Conservation (phyloP, 2,888 invertebrate species). For the Dugesia japonica region DNA sequence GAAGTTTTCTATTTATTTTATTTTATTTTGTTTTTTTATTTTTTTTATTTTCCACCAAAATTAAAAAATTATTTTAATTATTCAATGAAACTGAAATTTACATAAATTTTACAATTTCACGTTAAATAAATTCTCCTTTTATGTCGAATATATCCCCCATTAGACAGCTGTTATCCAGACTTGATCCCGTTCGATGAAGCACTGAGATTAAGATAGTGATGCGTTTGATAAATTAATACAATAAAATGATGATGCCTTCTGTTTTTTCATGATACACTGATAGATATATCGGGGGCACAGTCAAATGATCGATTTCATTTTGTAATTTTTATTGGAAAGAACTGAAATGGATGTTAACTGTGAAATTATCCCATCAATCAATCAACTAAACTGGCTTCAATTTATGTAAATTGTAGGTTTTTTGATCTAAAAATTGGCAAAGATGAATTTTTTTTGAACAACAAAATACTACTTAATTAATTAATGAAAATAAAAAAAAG, state of each 20-base stretch:
- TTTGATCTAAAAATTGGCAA: too few species aligned
- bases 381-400: neutral
- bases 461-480: too few species aligned
- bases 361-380: neutral
- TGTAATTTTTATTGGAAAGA: neutral
- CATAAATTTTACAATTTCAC: neutral
- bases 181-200: neutral
- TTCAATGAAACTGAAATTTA: too few species aligned
- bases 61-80: too few species aligned
- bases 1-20: too few species aligned
- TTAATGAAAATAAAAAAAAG: too few species aligned
- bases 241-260: constrained; percentile 12
- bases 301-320: neutral
- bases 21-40: too few species aligned
- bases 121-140: neutral
- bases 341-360: neutral
- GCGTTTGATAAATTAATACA: neutral
- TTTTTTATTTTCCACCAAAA: too few species aligned
- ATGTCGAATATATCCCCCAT: constrained; percentile 11
- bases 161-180: constrained; percentile 13
- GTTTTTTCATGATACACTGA: neutral
- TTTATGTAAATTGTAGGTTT: too few species aligned
- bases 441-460: too few species aligned
- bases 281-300: neutral
- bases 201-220: neutral